Base-by-base conservation (phyloP, 1,140 invertebrate genomes). In the Lordiphosa stackelbergi region DNA sequence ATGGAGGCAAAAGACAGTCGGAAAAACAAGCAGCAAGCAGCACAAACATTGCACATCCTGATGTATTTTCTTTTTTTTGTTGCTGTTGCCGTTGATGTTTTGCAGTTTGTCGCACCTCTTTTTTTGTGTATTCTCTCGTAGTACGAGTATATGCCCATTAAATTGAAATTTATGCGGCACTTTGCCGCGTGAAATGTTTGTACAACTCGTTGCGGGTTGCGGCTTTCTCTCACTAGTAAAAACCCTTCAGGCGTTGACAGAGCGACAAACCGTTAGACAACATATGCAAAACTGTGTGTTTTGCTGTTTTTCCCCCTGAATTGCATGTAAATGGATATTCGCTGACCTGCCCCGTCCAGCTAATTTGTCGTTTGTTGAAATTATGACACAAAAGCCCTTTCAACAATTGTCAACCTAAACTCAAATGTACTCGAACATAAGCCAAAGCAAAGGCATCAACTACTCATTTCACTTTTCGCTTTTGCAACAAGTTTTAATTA, bases 91-190 rank as follows among this genome's bases (percentile, higher is more conserved):
- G 54, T 52, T 43, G 46, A 31, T 47, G 47, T 43, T 52, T 58
- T 52, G 55, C 55, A 69, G 56, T 69, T 69, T 69, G 66, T 69
- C 66, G 66, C 66, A 69, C 66, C 66, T 66, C 57, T 75, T 52
- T 46, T 73, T 51, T 73, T 31, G 28, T 31, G 28, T 31, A 31
- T 31, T 8, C 28, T 31, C 28, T 31, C 28, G 28, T 8, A 31
- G 7, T 31, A 31, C 28, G 64, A 73, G 53, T 60, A 51, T 73
- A 57, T 69, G 79, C 71, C 24, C 75, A 81, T 81, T 81, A 81
- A 81, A 81, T 81, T 81, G 77, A 81, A 81, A 81, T 81, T 81
- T 81, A 81, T 81, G 75, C 75, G 77, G 75, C 77, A 81, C 77
- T 81, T 81, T 81, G 75, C 75, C 77, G 75, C 75, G 75, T 81